phyloP scores from a whole-genome alignment of 2,797 vertebrate species.

The Falco columbarius region DNA sequence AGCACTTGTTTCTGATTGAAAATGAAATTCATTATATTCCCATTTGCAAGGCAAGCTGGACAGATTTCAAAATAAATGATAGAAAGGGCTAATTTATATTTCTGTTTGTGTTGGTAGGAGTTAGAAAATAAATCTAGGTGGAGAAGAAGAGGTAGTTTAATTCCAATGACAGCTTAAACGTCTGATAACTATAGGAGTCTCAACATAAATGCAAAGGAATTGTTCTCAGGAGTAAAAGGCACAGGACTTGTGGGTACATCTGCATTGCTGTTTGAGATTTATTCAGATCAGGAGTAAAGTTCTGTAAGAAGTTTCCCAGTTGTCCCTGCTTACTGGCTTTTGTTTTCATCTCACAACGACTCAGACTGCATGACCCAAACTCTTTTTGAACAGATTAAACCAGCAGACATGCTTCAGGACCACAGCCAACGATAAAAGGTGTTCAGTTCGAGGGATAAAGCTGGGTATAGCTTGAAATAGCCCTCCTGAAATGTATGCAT shows the following conservation, averaged over 20 bases:
- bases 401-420: not conserved
- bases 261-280: not conserved
- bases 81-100: conserved; percentile 16
- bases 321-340: not conserved
- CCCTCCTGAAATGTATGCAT: fast-evolving
- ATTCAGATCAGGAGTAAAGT: not conserved
- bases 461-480: not conserved
- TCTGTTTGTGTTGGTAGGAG: not conserved
- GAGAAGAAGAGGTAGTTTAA: not conserved
- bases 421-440: not conserved
- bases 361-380: not conserved
- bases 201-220: not conserved
- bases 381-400: not conserved
- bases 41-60: not conserved
- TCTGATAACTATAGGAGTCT: not conserved
- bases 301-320: not conserved
- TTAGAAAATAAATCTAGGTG: conserved; percentile 26
- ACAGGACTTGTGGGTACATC: not conserved
- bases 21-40: not conserved
- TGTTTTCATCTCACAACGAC: not conserved
- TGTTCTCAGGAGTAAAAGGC: not conserved
- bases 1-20: not conserved
- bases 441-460: not conserved
- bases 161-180: not conserved
- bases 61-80: not conserved